Conservation (phyloP, 2,888 invertebrate species). For the Dryocosmus kuriphilus region DNA sequence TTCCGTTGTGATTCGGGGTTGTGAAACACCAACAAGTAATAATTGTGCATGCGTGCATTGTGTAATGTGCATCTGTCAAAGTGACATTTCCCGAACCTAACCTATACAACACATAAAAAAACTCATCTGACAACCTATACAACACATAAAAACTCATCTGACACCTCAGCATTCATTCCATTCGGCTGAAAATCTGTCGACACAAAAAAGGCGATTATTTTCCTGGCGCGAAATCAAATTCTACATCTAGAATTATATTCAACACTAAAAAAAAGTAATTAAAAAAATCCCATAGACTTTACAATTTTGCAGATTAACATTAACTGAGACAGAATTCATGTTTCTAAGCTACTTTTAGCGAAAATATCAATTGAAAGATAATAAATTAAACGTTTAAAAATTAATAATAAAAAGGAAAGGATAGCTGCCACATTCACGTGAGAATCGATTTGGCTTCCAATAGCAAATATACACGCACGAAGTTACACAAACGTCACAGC, state of each 20-base stretch:
- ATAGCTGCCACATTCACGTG: neutral
- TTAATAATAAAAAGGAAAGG: neutral
- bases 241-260: neutral
- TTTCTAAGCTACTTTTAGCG: neutral
- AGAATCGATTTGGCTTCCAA: slow-evolving; percentile 3
- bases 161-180: neutral
- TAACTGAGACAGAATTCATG: neutral
- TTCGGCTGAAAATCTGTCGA: neutral
- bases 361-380: neutral
- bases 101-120: slow-evolving; percentile 1
- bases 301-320: too few relatives aligned
- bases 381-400: neutral
- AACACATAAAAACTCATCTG: neutral
- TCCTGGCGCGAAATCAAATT: neutral
- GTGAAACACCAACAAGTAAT: slow-evolving; percentile 19
- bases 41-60: slow-evolving; percentile 5
- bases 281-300: too few relatives aligned
- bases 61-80: slow-evolving; percentile 24
- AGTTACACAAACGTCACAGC: slow-evolving; percentile 20
- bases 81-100: slow-evolving; percentile 24
- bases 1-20: neutral
- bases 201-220: neutral
- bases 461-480: neutral
- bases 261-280: neutral
- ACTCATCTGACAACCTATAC: slow-evolving; percentile 10